Evolutionary conservation across 2,797 vertebrate genomes (phyloP), one percentile per base, ranked within the genome.

Genomic region (Chelidonichthys spinosus): DNA sequence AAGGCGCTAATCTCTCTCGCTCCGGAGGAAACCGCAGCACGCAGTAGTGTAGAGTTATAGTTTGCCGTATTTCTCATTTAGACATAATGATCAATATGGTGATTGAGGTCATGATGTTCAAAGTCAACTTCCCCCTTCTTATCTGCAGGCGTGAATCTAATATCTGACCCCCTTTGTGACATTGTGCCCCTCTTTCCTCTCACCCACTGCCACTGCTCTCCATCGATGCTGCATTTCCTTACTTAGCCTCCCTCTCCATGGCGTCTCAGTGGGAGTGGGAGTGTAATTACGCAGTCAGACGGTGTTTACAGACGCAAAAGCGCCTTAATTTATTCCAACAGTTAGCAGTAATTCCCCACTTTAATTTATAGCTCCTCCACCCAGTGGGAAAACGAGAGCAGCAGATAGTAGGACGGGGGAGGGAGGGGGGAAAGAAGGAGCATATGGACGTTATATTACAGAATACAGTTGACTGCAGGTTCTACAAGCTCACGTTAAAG

Each of bases 281-380:
- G 90, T 92, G 92, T 95, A 95, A 95, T 95, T 95, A 95, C 89
- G 88, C 90, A 94, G 93, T 95, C 93, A 95, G 93, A 88, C 93
- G 71, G 92, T 95, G 93, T 95, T 95, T 95, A 95, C 94, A 95
- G 92, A 95, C 89, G 92, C 93, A 95, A 93, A 95, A 93, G 92
- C 83, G 86, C 91, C 89, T 92, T 95, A 94, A 95, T 95, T 95
- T 95, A 95, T 94, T 95, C 93, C 92, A 93, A 94, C 93, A 93
- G 94, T 95, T 95, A 95, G 93, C 91, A 93, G 93, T 95, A 95
- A 95, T 95, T 95, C 93, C 91, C 93, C 86, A 90, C 91, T 95
- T 94, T 95, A 95, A 95, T 95, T 95, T 95, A 95, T 95, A 92
- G 93, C 93, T 92, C 86, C 79, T 93, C 88, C 89, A 92, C 91